phyloP scores from a whole-genome alignment of 1,140 invertebrate species.

The Galleria mellonella region DNA sequence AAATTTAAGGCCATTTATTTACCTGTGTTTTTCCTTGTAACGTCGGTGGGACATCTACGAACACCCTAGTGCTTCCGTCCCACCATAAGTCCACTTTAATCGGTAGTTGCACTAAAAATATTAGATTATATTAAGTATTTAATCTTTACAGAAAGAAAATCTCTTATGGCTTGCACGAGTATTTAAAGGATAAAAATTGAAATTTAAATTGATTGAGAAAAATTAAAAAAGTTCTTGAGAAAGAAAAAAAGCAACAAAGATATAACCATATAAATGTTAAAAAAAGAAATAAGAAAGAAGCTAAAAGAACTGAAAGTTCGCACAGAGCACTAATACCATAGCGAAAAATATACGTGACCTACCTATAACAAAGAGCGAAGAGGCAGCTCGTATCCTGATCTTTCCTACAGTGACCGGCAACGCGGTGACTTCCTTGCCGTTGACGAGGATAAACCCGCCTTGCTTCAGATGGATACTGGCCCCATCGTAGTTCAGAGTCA shows the following conservation, averaged over 20 bases:
- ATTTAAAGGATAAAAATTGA: no score
- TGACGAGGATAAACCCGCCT: constrained; percentile 79
- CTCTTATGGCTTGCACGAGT: no score
- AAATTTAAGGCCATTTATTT: no score
- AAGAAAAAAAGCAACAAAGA: no score
- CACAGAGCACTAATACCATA: no score
- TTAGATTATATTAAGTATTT: no score
- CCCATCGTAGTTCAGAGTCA: constrained; percentile 77
- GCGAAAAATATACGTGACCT: constrained; percentile 12
- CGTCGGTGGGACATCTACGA: constrained; percentile 85
- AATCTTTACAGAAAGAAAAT: no score
- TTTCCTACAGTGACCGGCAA: constrained; percentile 79
- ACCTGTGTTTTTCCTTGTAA: constrained; percentile 80
- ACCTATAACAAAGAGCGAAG: constrained; percentile 84
- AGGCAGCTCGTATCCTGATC: constrained; percentile 80
- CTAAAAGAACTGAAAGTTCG: no score
- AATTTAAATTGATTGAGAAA: no score
- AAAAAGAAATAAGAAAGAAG: no score
- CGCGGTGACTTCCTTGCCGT: constrained; percentile 80
- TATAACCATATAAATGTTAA: no score
- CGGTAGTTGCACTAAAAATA: constrained; percentile 79
- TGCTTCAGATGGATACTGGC: constrained; percentile 82
- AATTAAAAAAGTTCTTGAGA: no score
- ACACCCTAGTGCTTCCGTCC: constrained; percentile 87
- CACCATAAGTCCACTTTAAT: constrained; percentile 89